Percentiles rank a stretch among this genome's conserved stretches.
phyloP scores from a whole-genome alignment of 1,140 invertebrate genomes.

The Daktulosphaira vitifoliae region DNA sequence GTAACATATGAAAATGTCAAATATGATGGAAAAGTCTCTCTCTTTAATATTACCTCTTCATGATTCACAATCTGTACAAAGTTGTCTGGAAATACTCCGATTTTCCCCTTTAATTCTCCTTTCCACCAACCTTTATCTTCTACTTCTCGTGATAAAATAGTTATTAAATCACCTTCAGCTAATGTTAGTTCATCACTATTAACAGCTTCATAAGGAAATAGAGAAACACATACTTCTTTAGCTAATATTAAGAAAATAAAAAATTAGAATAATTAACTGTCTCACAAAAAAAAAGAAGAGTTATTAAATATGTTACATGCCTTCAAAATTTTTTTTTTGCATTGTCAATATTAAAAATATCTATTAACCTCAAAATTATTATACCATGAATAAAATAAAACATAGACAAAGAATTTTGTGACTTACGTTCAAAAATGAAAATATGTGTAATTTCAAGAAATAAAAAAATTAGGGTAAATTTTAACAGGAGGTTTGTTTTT shows the following conservation, averaged over 20 bases:
- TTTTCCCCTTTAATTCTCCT: conserved; percentile 78
- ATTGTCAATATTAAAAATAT: not conserved
- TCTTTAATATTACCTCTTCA: conserved; percentile 38
- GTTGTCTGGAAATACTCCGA: conserved; percentile 95
- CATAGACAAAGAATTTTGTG: too few relatives aligned
- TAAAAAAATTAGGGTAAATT: too few relatives aligned
- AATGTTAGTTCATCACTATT: conserved; percentile 91
- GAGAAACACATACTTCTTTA: conserved; percentile 69
- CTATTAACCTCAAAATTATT: too few relatives aligned
- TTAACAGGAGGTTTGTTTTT: too few relatives aligned
- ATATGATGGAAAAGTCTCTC: too few relatives aligned
- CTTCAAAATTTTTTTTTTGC: not conserved
- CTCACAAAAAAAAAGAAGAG: not conserved
- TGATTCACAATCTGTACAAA: conserved; percentile 62
- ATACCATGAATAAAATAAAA: too few relatives aligned
- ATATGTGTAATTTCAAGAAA: too few relatives aligned
- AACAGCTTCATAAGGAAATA: conserved; percentile 80
- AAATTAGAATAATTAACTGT: not conserved
- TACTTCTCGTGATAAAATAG: conserved; percentile 73
- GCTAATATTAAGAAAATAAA: conserved; percentile 43
- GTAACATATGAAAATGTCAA: too few relatives aligned
- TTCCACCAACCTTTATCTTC: conserved; percentile 96
- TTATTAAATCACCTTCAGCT: conserved; percentile 81
- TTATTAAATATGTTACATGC: too few relatives aligned
- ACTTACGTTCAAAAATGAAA: too few relatives aligned